phyloP scores from a whole-genome alignment of 2,797 vertebrate species.

The Coluber constrictor region DNA sequence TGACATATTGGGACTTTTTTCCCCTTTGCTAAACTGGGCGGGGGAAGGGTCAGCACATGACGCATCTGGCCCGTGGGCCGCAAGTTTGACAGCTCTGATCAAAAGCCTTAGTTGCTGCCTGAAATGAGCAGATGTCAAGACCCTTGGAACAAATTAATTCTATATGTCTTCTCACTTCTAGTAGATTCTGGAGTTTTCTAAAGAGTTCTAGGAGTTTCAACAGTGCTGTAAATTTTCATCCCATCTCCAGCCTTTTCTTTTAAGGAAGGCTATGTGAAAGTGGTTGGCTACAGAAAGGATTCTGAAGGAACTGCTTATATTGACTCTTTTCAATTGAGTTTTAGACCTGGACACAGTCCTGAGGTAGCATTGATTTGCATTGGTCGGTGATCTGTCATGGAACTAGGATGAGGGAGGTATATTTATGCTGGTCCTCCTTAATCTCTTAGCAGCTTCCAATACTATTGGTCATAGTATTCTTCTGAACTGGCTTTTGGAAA shows the following conservation, averaged over 20 bases:
- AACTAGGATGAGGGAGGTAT: background rate
- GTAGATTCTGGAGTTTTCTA: background rate
- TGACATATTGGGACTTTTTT: too few species aligned
- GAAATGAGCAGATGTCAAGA: background rate
- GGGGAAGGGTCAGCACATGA: too few species aligned
- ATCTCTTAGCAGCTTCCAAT: background rate
- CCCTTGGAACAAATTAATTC: background rate
- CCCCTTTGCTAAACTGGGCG: too few species aligned
- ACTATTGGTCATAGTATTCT: background rate
- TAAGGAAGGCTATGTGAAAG: background rate
- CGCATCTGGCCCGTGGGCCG: too few species aligned
- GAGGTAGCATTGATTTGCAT: background rate
- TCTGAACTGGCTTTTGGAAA: background rate
- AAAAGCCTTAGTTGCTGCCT: background rate
- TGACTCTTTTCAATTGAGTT: background rate
- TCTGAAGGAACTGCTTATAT: background rate
- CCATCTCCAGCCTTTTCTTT: background rate
- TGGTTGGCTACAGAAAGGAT: background rate
- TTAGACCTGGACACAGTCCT: background rate
- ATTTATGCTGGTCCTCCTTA: background rate
- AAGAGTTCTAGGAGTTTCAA: background rate
- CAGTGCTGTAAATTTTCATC: background rate
- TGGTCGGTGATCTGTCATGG: background rate
- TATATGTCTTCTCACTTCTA: background rate
- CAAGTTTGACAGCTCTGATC: background rate